Evolutionary conservation across 1,140 invertebrate species (phyloP).

Genomic region (Diorhabda carinulata): DNA sequence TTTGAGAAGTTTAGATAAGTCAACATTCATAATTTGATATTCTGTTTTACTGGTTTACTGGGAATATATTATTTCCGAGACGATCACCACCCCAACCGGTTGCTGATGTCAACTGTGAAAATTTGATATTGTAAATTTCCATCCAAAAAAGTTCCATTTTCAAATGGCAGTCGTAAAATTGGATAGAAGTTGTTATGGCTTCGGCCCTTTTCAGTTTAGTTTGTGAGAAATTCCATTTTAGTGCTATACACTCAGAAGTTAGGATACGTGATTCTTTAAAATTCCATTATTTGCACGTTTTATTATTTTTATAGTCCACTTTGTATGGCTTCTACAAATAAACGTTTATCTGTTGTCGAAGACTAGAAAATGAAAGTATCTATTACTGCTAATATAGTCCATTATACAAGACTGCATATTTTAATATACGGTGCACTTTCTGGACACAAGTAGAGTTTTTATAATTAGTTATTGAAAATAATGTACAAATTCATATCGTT

Average conservation of each 20-base stretch:
- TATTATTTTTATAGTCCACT: too few species aligned
- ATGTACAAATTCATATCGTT: too few species aligned
- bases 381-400: too few species aligned
- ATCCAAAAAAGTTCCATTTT: neutral
- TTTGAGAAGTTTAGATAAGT: neutral
- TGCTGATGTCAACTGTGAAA: conserved; percentile 2
- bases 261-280: too few species aligned
- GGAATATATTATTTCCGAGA: neutral
- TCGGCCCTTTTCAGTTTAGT: neutral
- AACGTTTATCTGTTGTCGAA: too few species aligned
- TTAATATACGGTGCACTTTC: too few species aligned
- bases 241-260: neutral
- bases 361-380: too few species aligned
- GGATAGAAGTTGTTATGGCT: neutral
- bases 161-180: neutral
- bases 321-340: too few species aligned
- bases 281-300: too few species aligned
- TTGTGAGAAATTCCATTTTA: neutral
- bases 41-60: conserved; percentile 2
- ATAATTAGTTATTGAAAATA: too few species aligned
- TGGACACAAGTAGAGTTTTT: too few species aligned
- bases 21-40: conserved; percentile 1
- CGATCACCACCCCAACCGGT: neutral
- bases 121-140: conserved; percentile 1
- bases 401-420: too few species aligned